Conservation (phyloP, 1,140 invertebrate genomes). For the Catajapyx aquilonaris region DNA sequence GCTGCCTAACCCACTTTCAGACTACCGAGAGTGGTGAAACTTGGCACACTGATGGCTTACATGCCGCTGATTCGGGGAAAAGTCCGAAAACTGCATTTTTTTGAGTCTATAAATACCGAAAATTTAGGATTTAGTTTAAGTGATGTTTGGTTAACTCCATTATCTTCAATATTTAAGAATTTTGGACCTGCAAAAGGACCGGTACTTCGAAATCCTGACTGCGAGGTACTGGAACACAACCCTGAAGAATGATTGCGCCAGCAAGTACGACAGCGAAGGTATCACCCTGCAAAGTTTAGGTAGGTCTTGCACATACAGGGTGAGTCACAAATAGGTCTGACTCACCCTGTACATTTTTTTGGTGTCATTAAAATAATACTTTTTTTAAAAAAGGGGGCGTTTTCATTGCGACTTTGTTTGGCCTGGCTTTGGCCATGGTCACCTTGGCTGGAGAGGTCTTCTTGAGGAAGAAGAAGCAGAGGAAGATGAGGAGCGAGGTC, state of each 20-base stretch:
- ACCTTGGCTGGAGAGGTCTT: slow-evolving; percentile 56
- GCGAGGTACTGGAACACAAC: slow-evolving; percentile 67
- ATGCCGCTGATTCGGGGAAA: too few species aligned
- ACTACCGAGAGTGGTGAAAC: too few species aligned
- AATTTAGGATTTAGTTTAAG: too few species aligned
- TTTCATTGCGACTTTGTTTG: slow-evolving; percentile 70
- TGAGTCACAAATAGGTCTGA: background rate
- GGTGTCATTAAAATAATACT: background rate
- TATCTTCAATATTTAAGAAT: too few species aligned
- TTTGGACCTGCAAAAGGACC: slow-evolving; percentile 59
- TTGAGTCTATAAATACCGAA: too few species aligned
- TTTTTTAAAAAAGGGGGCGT: slow-evolving; percentile 43
- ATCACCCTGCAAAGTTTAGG: slow-evolving; percentile 71
- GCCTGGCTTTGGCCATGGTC: slow-evolving; percentile 55
- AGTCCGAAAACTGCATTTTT: too few species aligned
- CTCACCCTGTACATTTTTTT: background rate
- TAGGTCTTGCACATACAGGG: slow-evolving; percentile 16
- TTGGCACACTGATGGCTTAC: too few species aligned
- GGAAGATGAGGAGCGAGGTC: slow-evolving; percentile 3
- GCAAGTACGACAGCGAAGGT: slow-evolving; percentile 59
- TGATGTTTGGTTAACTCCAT: too few species aligned
- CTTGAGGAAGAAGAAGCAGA: slow-evolving; percentile 43
- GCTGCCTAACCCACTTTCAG: too few species aligned
- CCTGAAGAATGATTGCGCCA: slow-evolving; percentile 36
- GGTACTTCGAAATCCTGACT: slow-evolving; percentile 54